phyloP scores from a whole-genome alignment of 2,113 vertebrate species.

The Chloropsis hardwickii region DNA sequence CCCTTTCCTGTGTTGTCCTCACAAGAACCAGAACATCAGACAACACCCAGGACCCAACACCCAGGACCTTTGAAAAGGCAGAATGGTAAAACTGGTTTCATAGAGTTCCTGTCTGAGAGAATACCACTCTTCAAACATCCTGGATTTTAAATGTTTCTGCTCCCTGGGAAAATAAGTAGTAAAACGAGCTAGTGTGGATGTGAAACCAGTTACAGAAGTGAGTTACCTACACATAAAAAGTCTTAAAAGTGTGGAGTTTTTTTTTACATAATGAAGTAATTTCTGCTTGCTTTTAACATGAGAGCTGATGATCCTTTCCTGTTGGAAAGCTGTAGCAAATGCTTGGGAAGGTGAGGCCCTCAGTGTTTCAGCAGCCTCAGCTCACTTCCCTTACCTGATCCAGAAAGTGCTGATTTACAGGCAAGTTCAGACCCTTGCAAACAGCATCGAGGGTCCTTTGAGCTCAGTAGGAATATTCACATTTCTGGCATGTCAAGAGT shows the following conservation, averaged over 20 bases:
- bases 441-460: background rate
- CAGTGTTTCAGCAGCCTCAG: background rate
- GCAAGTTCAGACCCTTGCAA: background rate
- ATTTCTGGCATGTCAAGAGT: background rate
- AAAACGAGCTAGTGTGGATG: background rate
- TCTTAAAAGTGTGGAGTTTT: background rate
- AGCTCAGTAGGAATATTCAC: background rate
- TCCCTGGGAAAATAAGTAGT: slow-evolving; percentile 15
- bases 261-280: background rate
- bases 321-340: background rate
- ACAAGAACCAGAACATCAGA: background rate
- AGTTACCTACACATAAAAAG: background rate
- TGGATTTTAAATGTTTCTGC: slow-evolving; percentile 4
- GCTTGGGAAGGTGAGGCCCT: background rate
- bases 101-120: background rate
- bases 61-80: background rate
- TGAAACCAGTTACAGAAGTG: background rate
- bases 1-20: background rate
- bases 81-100: slow-evolving; percentile 30
- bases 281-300: background rate
- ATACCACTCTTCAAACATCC: background rate
- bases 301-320: background rate
- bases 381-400: background rate
- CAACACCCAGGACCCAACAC: background rate
- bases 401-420: background rate